Conservation (phyloP, 2,888 invertebrate species). For the Cephus nigrinus region DNA sequence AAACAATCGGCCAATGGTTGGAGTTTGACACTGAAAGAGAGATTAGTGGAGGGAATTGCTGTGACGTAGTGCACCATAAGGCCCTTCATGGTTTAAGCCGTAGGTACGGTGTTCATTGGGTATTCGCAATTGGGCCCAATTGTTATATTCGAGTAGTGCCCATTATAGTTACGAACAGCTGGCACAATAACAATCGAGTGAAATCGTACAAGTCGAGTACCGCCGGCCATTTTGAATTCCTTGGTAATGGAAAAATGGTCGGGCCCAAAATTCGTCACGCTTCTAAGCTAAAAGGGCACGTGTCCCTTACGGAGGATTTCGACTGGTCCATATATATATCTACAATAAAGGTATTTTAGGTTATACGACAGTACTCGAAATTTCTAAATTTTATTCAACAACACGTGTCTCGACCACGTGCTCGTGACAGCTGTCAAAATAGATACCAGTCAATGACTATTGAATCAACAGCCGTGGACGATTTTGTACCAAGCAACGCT, state of each 20-base stretch:
- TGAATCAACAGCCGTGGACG: not conserved
- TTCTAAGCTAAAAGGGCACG: constrained; percentile 21
- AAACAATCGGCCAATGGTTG: not conserved
- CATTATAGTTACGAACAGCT: not conserved
- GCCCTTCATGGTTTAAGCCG: not conserved
- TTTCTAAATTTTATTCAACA: not conserved
- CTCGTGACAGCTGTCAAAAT: not conserved
- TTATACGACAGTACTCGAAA: not conserved
- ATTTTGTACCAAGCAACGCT: not conserved
- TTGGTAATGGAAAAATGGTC: not conserved
- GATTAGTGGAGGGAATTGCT: not conserved
- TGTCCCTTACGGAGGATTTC: constrained; percentile 13
- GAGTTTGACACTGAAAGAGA: not conserved
- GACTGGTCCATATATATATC: constrained; percentile 9
- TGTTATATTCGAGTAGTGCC: not conserved
- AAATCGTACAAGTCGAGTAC: not conserved
- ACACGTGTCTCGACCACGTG: not conserved
- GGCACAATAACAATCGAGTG: not conserved
- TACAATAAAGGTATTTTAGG: not conserved
- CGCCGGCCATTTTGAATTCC: not conserved
- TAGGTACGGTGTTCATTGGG: not conserved
- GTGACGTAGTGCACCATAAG: not conserved
- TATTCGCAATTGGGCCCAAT: not conserved
- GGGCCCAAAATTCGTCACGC: not conserved
- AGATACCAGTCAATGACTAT: not conserved